phyloP scores from a whole-genome alignment of 2,113 vertebrate species.

The Ibidorhyncha struthersii region DNA sequence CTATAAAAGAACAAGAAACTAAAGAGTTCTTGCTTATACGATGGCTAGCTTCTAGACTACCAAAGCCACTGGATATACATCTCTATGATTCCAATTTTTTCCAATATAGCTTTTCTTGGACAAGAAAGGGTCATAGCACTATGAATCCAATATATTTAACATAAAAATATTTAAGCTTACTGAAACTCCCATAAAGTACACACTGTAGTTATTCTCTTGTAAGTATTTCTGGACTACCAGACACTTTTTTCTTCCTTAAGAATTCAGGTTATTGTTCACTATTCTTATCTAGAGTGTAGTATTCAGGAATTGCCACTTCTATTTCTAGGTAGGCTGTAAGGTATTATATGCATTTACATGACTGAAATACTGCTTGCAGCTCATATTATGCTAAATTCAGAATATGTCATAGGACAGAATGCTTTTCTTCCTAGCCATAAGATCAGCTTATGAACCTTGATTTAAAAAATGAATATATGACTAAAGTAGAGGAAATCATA shows the following conservation, averaged over 20 bases:
- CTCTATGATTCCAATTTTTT: not conserved
- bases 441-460: not conserved
- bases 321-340: not conserved
- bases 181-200: not conserved
- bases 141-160: not conserved
- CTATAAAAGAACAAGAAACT: not conserved
- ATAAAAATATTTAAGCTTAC: not conserved
- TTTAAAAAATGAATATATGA: not conserved
- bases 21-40: not conserved
- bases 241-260: not conserved
- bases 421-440: not conserved
- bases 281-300: not conserved
- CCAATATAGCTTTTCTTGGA: not conserved
- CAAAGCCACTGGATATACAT: not conserved
- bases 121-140: not conserved
- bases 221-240: not conserved
- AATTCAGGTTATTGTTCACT: not conserved
- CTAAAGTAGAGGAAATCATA: not conserved
- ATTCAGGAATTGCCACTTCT: not conserved
- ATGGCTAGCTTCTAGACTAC: not conserved
- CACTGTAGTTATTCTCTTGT: not conserved
- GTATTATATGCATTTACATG: not conserved
- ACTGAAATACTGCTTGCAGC: not conserved
- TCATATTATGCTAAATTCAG: not conserved
- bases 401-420: not conserved